These are phyloP conservation scores for Ciona savignyi DNA, from an alignment of 23 tunicate species.

Conservation along the genomic window DNA sequence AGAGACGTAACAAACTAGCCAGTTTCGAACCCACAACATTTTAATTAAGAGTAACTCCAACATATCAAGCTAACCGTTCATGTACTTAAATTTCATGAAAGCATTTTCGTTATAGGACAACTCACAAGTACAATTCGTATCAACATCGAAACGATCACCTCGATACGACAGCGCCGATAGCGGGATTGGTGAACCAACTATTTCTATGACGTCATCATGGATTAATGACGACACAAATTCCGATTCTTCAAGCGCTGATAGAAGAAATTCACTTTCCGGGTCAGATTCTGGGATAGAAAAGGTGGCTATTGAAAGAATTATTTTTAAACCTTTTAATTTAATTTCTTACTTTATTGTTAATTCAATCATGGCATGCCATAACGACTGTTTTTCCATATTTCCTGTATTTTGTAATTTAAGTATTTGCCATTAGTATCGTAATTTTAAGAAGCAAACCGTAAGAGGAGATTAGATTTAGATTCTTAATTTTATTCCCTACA, in stretches of 20 bases:
- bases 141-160: background rate
- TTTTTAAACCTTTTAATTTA: background rate
- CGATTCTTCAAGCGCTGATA: conserved; percentile 2
- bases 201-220: conserved; percentile 26
- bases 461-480: too few relatives aligned
- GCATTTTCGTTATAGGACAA: background rate
- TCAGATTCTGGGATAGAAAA: background rate
- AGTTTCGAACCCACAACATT: too few relatives aligned
- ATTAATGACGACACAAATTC: conserved; percentile 5
- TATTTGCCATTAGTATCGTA: too few relatives aligned
- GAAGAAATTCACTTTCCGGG: background rate
- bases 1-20: too few relatives aligned
- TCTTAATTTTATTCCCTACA: too few relatives aligned
- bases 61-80: too few relatives aligned
- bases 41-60: too few relatives aligned
- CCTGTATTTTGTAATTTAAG: too few relatives aligned
- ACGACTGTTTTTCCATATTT: too few relatives aligned
- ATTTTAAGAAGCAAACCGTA: too few relatives aligned
- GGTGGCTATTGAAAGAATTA: background rate
- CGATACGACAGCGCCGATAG: conserved; percentile 77
- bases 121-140: background rate
- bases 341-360: background rate
- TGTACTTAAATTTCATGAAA: too few relatives aligned
- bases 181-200: conserved; percentile 61
- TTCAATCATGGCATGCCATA: background rate